Percentiles rank a stretch among this genome's conserved stretches.
These are phyloP conservation scores for Furnarius figulus DNA, from an alignment of 2,113 vertebrate genomes.

Conservation along the genomic window DNA sequence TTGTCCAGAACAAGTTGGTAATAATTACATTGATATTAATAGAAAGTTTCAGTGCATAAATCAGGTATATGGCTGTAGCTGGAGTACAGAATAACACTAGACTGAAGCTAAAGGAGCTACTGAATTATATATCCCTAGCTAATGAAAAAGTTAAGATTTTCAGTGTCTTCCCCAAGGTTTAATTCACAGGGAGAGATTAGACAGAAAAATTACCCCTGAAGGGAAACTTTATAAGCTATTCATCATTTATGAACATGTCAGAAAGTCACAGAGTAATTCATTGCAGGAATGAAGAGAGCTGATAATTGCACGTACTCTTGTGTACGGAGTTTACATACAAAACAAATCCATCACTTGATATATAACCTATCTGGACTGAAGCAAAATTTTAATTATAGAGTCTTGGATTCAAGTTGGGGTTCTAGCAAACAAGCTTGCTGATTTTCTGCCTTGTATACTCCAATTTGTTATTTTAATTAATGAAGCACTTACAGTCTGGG, in stretches of 20 bases:
- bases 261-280: not conserved
- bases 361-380: not conserved
- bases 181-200: not conserved
- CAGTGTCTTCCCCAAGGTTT: not conserved
- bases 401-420: not conserved
- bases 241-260: not conserved
- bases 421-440: not conserved
- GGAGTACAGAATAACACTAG: not conserved
- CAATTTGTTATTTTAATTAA: not conserved
- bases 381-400: not conserved
- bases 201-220: not conserved
- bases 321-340: not conserved
- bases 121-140: not conserved
- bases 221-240: not conserved
- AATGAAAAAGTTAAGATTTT: constrained; percentile 1
- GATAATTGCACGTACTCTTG: not conserved
- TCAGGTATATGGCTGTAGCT: not conserved
- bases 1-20: not conserved
- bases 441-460: not conserved
- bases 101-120: not conserved
- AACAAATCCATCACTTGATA: not conserved
- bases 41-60: not conserved
- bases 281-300: not conserved
- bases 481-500: not conserved
- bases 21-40: not conserved